Evolutionary conservation across 2,888 invertebrate genomes (phyloP).

Genomic region (Phengaris arion): DNA sequence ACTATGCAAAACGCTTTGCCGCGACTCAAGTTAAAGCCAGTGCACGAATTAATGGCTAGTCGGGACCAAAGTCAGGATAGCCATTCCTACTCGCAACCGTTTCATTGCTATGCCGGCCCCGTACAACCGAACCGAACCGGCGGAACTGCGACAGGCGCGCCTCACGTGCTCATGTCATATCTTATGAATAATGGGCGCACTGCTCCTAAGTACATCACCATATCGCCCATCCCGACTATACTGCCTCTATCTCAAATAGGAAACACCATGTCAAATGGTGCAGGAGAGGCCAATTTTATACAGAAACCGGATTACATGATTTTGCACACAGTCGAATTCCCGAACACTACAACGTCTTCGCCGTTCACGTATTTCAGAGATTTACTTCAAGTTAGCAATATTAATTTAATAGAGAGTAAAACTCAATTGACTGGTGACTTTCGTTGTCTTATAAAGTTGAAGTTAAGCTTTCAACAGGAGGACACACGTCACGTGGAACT

Average conservation of each 20-base stretch:
- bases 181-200: not conserved
- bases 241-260: constrained; percentile 6
- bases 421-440: constrained; percentile 43
- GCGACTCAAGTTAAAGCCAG: constrained; percentile 1
- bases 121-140: not conserved
- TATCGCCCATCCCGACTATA: not conserved
- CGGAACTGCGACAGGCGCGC: not conserved
- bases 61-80: not conserved
- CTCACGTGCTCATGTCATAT: not conserved
- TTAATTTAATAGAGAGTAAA: constrained; percentile 38
- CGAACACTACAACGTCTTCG: constrained; percentile 57
- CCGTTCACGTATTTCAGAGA: constrained; percentile 46
- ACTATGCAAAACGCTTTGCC: not conserved
- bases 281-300: not conserved
- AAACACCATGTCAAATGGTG: not conserved
- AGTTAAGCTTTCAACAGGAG: constrained; percentile 58
- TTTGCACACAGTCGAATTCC: constrained; percentile 59
- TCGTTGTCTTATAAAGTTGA: constrained; percentile 58
- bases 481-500: constrained; percentile 49
- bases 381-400: no score
- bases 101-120: not conserved
- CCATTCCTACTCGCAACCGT: not conserved
- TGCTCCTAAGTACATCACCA: not conserved
- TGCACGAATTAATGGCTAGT: constrained; percentile 5
- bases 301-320: constrained; percentile 46